These are phyloP conservation scores for Athalia circularis DNA, from an alignment of 2,888 invertebrate genomes.

Conservation along the genomic window DNA sequence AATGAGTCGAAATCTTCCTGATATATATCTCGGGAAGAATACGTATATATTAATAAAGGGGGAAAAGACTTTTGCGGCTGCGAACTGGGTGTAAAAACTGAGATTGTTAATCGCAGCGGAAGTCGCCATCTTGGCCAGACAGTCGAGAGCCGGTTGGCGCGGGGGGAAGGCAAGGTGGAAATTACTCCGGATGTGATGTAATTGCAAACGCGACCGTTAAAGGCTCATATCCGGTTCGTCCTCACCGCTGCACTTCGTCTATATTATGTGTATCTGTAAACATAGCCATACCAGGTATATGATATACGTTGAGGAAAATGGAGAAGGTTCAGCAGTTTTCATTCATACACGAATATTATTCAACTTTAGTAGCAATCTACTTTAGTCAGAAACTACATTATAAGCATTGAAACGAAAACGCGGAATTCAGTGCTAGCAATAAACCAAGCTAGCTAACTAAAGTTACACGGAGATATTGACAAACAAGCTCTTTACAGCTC, in stretches of 20 bases:
- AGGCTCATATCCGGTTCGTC: slow-evolving; percentile 39
- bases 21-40: too few relatives aligned
- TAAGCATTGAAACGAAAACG: not conserved
- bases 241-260: not conserved
- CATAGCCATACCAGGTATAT: not conserved
- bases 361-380: not conserved
- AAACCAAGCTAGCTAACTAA: not conserved
- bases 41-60: too few relatives aligned
- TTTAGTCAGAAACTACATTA: not conserved
- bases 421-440: not conserved
- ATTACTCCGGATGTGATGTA: slow-evolving; percentile 41
- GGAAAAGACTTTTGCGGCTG: too few relatives aligned
- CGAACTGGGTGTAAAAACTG: slow-evolving; percentile 16
- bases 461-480: slow-evolving; percentile 8
- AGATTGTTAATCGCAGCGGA: slow-evolving; percentile 29
- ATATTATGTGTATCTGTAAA: not conserved
- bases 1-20: not conserved
- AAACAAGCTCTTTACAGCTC: slow-evolving; percentile 3
- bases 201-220: slow-evolving; percentile 39
- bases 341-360: not conserved
- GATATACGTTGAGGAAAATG: not conserved
- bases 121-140: slow-evolving; percentile 39
- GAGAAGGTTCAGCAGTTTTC: not conserved
- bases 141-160: slow-evolving; percentile 27
- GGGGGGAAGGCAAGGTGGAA: slow-evolving; percentile 28